Conservation (phyloP, 2,113 vertebrate genomes). For the Gymnobelideus leadbeateri region DNA sequence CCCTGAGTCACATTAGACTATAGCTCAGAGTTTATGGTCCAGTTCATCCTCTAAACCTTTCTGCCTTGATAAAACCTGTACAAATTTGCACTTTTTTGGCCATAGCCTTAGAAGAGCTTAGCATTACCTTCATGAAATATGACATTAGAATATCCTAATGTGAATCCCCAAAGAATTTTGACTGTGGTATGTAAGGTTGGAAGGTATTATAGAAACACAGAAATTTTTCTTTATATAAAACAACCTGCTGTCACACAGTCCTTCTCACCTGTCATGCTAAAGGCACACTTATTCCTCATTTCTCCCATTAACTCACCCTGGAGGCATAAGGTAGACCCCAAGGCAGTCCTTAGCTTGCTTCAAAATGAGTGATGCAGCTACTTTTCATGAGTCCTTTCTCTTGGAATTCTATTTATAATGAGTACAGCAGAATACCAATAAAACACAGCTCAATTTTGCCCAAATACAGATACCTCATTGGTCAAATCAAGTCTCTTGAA, state of each 20-base stretch:
- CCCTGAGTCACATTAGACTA: neutral
- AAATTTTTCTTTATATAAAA: neutral
- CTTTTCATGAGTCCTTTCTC: slow-evolving; percentile 17
- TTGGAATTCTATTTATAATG: neutral
- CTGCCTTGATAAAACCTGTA: neutral
- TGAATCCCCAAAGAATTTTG: neutral
- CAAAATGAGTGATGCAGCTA: slow-evolving; percentile 20
- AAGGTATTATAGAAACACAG: neutral
- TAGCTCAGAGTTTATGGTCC: neutral
- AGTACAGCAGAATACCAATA: neutral
- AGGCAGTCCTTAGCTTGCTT: slow-evolving; percentile 10
- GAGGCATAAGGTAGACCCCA: slow-evolving; percentile 22
- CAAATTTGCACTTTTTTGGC: neutral
- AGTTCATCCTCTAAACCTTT: neutral
- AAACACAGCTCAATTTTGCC: neutral
- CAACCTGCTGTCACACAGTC: neutral
- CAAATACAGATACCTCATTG: neutral
- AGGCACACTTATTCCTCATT: neutral
- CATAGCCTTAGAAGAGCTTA: neutral
- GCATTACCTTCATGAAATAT: neutral
- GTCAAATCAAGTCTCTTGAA: neutral
- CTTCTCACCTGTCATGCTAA: neutral
- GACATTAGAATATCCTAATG: neutral
- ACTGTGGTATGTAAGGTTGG: neutral
- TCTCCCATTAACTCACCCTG: neutral